A percentile compares a stretch with the other conserved stretches of the same genome.
Conservation (phyloP, 2,797 vertebrate species). For the Onychomys arenicola region DNA sequence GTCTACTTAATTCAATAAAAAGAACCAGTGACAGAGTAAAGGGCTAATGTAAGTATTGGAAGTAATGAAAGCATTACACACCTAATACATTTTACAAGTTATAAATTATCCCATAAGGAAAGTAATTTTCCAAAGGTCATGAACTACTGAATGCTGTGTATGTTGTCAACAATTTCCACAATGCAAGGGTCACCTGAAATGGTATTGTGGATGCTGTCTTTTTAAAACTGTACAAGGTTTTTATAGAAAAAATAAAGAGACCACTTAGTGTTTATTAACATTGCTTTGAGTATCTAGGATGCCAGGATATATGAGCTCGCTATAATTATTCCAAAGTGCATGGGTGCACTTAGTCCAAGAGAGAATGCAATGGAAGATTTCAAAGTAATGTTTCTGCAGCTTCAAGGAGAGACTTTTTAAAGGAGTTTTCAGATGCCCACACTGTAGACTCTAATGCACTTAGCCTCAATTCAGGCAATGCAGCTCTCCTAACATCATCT, state of each 20-base stretch:
- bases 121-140: constrained; percentile 73
- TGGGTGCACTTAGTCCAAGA: background rate
- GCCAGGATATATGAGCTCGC: background rate
- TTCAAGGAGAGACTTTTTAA: constrained; percentile 77
- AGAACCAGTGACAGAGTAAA: constrained; percentile 48
- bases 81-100: constrained; percentile 40
- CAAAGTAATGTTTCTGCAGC: background rate
- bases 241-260: constrained; percentile 41
- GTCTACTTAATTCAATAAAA: constrained; percentile 49
- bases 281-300: background rate
- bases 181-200: background rate
- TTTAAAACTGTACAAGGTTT: constrained; percentile 28
- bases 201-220: background rate
- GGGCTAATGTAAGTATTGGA: no score
- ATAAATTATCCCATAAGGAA: constrained; percentile 72
- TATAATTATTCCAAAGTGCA: background rate
- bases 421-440: constrained; percentile 73
- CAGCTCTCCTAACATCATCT: constrained; percentile 64
- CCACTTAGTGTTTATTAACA: background rate
- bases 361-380: constrained; percentile 63
- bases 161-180: constrained; percentile 53
- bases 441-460: constrained; percentile 74
- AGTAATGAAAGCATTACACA: constrained; percentile 53
- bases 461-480: constrained; percentile 74
- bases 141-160: background rate